Percentiles rank a stretch among this genome's conserved stretches.
These are phyloP conservation scores for Panthera leo DNA, from an alignment of 2,113 vertebrate species.

Conservation along the genomic window DNA sequence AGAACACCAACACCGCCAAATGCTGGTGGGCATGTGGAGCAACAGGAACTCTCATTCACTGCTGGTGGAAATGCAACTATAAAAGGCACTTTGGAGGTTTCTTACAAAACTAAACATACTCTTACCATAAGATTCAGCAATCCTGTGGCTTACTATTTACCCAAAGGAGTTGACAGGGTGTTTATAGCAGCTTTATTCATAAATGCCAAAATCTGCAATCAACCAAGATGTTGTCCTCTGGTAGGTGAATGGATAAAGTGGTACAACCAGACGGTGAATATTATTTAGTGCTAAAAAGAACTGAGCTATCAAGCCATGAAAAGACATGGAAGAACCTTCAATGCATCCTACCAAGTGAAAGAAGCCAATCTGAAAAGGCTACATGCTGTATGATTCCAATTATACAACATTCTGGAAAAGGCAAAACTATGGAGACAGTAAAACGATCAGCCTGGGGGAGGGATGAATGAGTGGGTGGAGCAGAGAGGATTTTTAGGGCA, in stretches of 20 bases:
- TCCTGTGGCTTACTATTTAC: not conserved
- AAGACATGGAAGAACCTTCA: not conserved
- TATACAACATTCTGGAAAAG: not conserved
- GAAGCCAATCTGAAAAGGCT: not conserved
- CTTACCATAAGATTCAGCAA: not conserved
- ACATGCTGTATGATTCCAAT: not conserved
- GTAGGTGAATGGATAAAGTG: not conserved
- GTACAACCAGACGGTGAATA: not conserved
- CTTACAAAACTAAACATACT: not conserved
- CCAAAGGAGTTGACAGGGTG: not conserved
- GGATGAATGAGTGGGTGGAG: not conserved
- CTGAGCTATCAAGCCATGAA: not conserved
- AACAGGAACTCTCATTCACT: not conserved
- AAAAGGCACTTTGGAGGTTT: not conserved
- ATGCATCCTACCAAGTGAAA: not conserved
- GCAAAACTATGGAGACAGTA: not conserved
- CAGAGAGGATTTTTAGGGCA: not conserved
- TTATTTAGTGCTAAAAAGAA: not conserved
- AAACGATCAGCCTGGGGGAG: not conserved
- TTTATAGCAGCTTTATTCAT: not conserved
- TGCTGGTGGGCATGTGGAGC: not conserved
- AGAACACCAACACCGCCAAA: not conserved
- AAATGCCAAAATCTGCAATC: not conserved
- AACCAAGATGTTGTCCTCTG: not conserved
- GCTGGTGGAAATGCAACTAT: not conserved